Conservation (phyloP, 2,113 vertebrate genomes). For the Thymallus thymallus region DNA sequence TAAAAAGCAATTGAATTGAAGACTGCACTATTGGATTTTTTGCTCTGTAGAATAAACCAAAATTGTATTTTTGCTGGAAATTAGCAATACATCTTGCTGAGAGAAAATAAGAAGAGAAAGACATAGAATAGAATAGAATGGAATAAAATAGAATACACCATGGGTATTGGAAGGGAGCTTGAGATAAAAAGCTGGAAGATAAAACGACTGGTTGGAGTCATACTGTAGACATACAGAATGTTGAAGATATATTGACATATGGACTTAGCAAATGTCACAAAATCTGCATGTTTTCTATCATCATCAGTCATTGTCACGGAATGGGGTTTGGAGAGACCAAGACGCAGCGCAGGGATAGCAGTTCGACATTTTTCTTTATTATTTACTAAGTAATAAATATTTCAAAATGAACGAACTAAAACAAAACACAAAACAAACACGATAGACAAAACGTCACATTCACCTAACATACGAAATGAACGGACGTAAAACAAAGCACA, state of each 20-base stretch:
- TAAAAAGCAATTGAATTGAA: constrained; percentile 95
- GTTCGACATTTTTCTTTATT: too few relatives aligned
- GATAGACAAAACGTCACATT: too few relatives aligned
- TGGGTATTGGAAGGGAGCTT: constrained; percentile 68
- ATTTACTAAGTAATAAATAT: too few relatives aligned
- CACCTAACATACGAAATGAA: too few relatives aligned
- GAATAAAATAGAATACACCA: constrained; percentile 79
- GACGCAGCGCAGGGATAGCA: too few relatives aligned
- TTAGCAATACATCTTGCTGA: constrained; percentile 98
- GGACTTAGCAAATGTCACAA: constrained; percentile 37
- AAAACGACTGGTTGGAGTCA: neutral
- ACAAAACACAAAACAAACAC: too few relatives aligned
- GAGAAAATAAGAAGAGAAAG: constrained; percentile 92
- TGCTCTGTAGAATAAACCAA: constrained; percentile 93
- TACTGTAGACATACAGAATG: constrained; percentile 55
- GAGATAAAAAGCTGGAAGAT: constrained; percentile 34
- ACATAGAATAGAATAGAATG: constrained; percentile 81
- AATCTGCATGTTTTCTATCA: neutral
- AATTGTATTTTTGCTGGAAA: constrained; percentile 97
- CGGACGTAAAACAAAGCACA: too few relatives aligned
- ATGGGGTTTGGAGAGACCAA: too few relatives aligned
- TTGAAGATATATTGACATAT: constrained; percentile 59
- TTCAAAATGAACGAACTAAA: too few relatives aligned
- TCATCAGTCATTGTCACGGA: too few relatives aligned
- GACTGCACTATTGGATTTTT: constrained; percentile 91